Base-by-base conservation (phyloP, 2,797 vertebrate species). In the Poecilia picta region DNA sequence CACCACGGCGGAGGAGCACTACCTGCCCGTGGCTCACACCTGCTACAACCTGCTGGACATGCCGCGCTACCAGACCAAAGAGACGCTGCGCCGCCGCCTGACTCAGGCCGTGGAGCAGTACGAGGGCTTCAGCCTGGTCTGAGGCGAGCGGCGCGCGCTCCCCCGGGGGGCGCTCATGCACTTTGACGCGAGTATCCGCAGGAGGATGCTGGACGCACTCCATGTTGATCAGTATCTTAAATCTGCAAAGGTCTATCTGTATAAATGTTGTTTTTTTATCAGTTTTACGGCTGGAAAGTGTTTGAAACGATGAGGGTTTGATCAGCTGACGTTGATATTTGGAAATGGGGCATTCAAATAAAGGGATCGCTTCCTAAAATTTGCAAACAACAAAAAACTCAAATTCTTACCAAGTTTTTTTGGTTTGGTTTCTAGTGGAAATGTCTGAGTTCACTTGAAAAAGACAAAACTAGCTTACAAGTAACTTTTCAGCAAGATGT, bases 41-140 rank as follows among this genome's bases (percentile, higher is more conserved):
- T 99, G 98, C 95, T 99, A 98, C 95, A 99, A 99, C 88, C 97
- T 99, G 74, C 97, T 99, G 41, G 98, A 99, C 95, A 96, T 99
- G 93, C 98, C 98, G 88, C 96, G 97, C 92, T 99, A 99, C 95
- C 97, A 96, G 96, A 98, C 95, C 96, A 98, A 98, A 95, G 97
- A 98, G 88, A 94, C 94, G 80, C 96, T 99, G 92, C 93, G 88
- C 0, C 92, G 90, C 1, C 95, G 97, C 18, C 97, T 99, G 72
- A 96, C 96, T 2, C 97, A 97, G 92, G 98, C 98, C 18, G 96
- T 99, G 10, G 98, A 99, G 89, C 97, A 99, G 95, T 98, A 99
- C 0, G 98, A 99, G 92, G 98, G 98, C 78, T 99, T 99, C 90
- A 99, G 98, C 91, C 92, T 99, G 92, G 98, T 97, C 83, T 99